Base-by-base conservation (phyloP, 2,113 vertebrate species). In the Colossoma macropomum region DNA sequence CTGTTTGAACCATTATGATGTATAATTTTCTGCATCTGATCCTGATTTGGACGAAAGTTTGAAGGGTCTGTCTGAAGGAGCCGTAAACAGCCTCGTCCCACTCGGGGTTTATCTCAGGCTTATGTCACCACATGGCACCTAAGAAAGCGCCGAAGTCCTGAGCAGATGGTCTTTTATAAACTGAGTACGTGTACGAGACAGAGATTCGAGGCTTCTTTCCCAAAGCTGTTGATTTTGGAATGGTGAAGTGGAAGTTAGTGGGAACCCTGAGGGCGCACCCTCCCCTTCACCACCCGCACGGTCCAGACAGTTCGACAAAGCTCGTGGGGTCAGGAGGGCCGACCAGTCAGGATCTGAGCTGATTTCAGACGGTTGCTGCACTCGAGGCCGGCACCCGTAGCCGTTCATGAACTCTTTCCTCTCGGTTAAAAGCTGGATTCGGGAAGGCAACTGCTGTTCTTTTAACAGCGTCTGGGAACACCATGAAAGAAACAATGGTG, bases 101-200 rank as follows among this genome's bases (percentile, higher is more conserved):
- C 50, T 75, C 69, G 63, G 80, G 21, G 28, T 50, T 63, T 34
- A 34, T 15, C 71, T 82, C 27, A 71, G n/a, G 38, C 70, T 81
- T 81, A 38, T 83, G 63, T 83, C 71, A 79, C 75, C 56, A 70
- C 63, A 41, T 70, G 52, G 25, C 15, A 45, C 41, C 9, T 69
- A 77, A 80, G 13, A 75, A 80, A 68, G 45, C n/a, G 50, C 19
- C 27, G 4, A 23, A 48, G 48, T 28, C 41, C 15, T 69, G n/a
- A 77, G 48, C 85, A 86, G 82, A 78, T 86, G 82, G 79, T 28
- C 60, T 78, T 77, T 17, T 65, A 77, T 75, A 69, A 86, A 25
- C 73, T 34, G 3, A 30, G 19, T 84, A 52, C 60, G 23, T 73
- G 19, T 60, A 17, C n/a, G 19, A 59, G 56, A 59, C 45, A 17